These are phyloP conservation scores for Hemithea aestivaria DNA, from an alignment of 2,888 invertebrate genomes.

Conservation along the genomic window DNA sequence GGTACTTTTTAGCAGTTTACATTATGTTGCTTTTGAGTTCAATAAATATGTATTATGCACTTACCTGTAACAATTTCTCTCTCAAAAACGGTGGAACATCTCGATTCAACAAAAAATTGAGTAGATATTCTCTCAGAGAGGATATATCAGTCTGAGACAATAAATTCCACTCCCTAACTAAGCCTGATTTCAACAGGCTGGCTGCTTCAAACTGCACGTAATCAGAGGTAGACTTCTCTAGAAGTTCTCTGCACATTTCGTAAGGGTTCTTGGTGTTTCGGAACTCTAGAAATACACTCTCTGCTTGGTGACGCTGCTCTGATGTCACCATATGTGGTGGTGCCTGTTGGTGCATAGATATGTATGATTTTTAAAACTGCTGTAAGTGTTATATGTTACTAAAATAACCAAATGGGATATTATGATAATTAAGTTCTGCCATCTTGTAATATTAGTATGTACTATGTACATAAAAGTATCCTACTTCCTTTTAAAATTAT, in stretches of 20 bases:
- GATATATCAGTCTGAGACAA: slow-evolving; percentile 84
- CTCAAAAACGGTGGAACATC: slow-evolving; percentile 86
- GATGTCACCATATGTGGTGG: slow-evolving; percentile 87
- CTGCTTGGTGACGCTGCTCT: slow-evolving; percentile 90
- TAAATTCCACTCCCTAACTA: slow-evolving; percentile 91
- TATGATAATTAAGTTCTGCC: too few species aligned
- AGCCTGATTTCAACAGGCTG: slow-evolving; percentile 87
- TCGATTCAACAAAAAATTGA: slow-evolving; percentile 86
- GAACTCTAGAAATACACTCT: slow-evolving; percentile 88
- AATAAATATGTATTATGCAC: neutral
- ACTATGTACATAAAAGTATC: too few species aligned
- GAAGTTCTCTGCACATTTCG: slow-evolving; percentile 86
- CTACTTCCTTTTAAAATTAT: too few species aligned
- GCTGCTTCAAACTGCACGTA: slow-evolving; percentile 94
- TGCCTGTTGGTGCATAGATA: slow-evolving; percentile 83
- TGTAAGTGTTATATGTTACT: too few species aligned
- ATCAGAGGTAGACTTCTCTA: slow-evolving; percentile 85
- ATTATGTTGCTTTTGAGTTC: too few species aligned
- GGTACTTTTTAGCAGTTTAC: too few species aligned
- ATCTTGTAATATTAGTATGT: too few species aligned
- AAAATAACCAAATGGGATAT: too few species aligned
- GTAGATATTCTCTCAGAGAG: slow-evolving; percentile 86
- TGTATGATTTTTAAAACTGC: too few species aligned
- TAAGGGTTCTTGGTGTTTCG: slow-evolving; percentile 90
- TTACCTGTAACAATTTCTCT: slow-evolving; percentile 84